phyloP scores from a whole-genome alignment of 1,140 invertebrate genomes.

The Cydia pomonella region DNA sequence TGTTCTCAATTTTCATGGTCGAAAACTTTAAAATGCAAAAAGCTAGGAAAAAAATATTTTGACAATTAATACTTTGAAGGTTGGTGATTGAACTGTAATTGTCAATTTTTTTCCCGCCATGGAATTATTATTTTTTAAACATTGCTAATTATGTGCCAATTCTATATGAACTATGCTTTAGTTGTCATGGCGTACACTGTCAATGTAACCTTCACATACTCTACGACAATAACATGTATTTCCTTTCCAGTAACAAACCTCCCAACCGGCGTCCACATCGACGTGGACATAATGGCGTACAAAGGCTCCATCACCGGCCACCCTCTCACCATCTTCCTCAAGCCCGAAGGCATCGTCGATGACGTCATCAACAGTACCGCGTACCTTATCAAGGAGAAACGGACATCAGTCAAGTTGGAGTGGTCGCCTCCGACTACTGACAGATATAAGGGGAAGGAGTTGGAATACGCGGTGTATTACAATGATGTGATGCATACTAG shows the following conservation, averaged over 20 bases:
- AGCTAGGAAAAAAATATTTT: too few relatives aligned
- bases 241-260: constrained; percentile 67
- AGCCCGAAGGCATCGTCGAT: constrained; percentile 80
- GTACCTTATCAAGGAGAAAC: constrained; percentile 80
- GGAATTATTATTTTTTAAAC: too few relatives aligned
- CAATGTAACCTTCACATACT: too few relatives aligned
- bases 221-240: too few relatives aligned
- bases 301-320: constrained; percentile 83
- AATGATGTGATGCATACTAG: constrained; percentile 50
- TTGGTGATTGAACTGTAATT: too few relatives aligned
- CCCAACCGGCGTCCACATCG: constrained; percentile 81
- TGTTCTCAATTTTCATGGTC: too few relatives aligned
- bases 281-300: constrained; percentile 83
- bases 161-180: too few relatives aligned
- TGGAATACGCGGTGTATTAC: constrained; percentile 81
- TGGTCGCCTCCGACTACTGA: constrained; percentile 83
- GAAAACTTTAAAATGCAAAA: too few relatives aligned
- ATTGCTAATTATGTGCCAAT: too few relatives aligned
- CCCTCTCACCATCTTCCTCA: constrained; percentile 73
- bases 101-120: too few relatives aligned
- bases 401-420: constrained; percentile 83
- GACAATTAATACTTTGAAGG: too few relatives aligned
- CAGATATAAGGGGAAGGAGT: constrained; percentile 57
- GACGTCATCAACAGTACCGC: constrained; percentile 74
- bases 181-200: too few relatives aligned